Conservation (phyloP, 2,888 invertebrate genomes). For the Blastobasis adustella region DNA sequence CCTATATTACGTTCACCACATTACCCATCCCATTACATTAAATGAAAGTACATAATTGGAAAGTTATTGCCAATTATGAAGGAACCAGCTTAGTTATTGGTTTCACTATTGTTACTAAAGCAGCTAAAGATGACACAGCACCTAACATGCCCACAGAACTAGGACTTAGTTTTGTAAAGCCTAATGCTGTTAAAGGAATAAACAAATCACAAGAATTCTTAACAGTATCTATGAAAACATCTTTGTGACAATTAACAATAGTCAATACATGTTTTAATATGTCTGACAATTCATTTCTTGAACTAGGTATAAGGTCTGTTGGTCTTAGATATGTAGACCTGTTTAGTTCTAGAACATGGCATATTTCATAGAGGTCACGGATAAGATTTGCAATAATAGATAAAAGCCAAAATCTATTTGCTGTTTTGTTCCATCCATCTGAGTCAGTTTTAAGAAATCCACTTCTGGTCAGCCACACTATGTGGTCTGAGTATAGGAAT, state of each 20-base stretch:
- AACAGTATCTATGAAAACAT: conserved; percentile 85
- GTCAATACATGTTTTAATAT: conserved; percentile 40
- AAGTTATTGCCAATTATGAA: conserved; percentile 20
- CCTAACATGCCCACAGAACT: conserved; percentile 86
- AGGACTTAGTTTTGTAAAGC: conserved; percentile 84
- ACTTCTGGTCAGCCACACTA: conserved; percentile 88
- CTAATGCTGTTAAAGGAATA: conserved; percentile 88
- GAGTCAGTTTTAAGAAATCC: conserved; percentile 81
- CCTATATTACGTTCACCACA: no score
- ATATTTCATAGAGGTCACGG: conserved; percentile 90
- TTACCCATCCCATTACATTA: no score
- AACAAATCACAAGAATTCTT: conserved; percentile 92
- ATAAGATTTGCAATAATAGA: conserved; percentile 86
- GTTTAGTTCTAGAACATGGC: conserved; percentile 74
- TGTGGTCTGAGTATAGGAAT: conserved; percentile 89
- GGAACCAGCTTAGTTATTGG: conserved; percentile 86
- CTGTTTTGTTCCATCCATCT: conserved; percentile 82
- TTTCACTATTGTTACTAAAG: conserved; percentile 83
- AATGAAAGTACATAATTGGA: no score
- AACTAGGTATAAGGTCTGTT: conserved; percentile 44
- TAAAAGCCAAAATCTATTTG: conserved; percentile 90
- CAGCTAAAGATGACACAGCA: conserved; percentile 86
- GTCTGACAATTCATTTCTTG: conserved; percentile 34
- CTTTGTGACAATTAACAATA: conserved; percentile 64
- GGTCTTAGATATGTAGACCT: conserved; percentile 55